Evolutionary conservation across 2,797 vertebrate species (phyloP), one percentile per base, ranked within the genome.

Genomic region (Heliangelus exortis): DNA sequence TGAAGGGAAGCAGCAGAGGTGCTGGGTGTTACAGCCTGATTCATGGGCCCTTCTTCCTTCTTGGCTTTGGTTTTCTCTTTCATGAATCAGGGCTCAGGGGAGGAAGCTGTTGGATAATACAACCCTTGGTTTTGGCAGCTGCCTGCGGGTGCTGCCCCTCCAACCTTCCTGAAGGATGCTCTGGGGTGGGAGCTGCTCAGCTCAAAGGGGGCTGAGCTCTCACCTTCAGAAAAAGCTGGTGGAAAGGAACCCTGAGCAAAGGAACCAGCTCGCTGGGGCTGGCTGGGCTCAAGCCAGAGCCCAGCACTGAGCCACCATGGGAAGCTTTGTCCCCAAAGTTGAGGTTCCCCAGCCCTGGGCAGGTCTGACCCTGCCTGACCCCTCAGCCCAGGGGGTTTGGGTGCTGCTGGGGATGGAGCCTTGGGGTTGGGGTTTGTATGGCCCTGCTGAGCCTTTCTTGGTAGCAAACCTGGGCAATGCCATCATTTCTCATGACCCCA

Each of bases 41-140:
- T 53, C 66, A 10, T 4, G 11, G 34, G 15, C 20, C 33, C 15
- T 31, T 67, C 14, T 41, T 76, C 31, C 62, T 94, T 86, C 77
- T 84, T 75, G 89, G 91, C 91, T 79, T 72, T 14, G 20, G 5
- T 87, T 86, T 77, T 55, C 54, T 71, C 63, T 26, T 66, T 84
- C 78, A 59, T 48, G 47, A 74, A 23, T 69, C 8, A 1, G 36
- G 36, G 68, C 89, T 84, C 84, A 0, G 39, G 91, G 66, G 81
- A 92, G 94, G 95, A 93, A 90, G 25, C 91, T 89, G 81, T 91
- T 89, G 91, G 82, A 48, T 67, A 89, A 79, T 84, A 78, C 34
- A 78, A 58, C 41, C 53, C 74, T 93, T 93, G 91, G 87, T 89
- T 93, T 93, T 95, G 93, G 94, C 91, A 63, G 50, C 23, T 50